phyloP scores from a whole-genome alignment of 2,113 vertebrate species.

The Callaeas wilsoni region DNA sequence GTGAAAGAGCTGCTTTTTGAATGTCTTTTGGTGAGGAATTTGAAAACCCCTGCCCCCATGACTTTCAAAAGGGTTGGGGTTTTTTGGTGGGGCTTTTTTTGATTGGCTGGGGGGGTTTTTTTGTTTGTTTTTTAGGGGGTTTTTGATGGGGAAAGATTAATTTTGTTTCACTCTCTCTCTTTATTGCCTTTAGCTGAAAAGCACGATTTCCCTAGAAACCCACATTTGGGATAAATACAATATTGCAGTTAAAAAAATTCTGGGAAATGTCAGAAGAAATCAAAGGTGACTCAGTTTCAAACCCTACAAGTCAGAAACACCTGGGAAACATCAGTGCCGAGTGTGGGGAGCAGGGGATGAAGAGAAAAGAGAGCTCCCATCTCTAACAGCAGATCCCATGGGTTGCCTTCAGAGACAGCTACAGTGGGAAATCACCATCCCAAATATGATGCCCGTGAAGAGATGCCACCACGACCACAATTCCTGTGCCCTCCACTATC shows the following conservation, averaged over 20 bases:
- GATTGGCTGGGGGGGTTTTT: background rate
- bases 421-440: background rate
- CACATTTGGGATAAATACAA: background rate
- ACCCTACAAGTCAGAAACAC: constrained; percentile 11
- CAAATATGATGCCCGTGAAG: background rate
- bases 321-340: background rate
- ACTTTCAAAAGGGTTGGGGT: background rate
- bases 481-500: background rate
- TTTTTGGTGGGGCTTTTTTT: background rate
- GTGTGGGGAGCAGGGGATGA: background rate
- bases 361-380: background rate
- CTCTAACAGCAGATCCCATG: background rate
- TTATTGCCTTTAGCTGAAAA: background rate
- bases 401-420: background rate
- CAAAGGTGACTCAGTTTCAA: constrained; percentile 14
- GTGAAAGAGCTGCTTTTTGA: background rate
- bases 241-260: background rate
- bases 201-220: background rate
- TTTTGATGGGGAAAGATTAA: background rate
- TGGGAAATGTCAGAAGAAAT: constrained; percentile 34
- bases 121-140: no score
- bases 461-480: background rate
- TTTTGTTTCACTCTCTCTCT: background rate
- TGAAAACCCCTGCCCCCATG: background rate
- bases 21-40: constrained; percentile 6